Conservation (phyloP, 2,113 vertebrate genomes). For the Sceloporus tristichus region DNA sequence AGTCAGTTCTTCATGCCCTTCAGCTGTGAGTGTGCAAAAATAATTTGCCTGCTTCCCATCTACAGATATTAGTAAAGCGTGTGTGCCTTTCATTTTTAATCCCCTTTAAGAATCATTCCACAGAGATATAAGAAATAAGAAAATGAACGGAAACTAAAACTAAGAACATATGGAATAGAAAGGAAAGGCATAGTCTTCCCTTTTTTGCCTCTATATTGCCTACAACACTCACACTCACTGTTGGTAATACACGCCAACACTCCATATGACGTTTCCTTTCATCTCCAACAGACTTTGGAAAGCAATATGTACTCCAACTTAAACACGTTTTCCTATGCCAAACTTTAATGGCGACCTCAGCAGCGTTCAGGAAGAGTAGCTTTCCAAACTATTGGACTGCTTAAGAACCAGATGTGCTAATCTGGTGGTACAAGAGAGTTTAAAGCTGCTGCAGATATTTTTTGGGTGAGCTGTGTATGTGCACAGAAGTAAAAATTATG, state of each 20-base stretch:
- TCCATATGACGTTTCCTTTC: constrained; percentile 23
- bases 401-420: constrained; percentile 28
- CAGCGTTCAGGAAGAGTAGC: constrained; percentile 19
- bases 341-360: constrained; percentile 43
- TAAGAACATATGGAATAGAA: constrained; percentile 29
- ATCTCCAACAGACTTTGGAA: neutral
- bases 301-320: constrained; percentile 24
- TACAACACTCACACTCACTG: constrained; percentile 2
- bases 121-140: constrained; percentile 7
- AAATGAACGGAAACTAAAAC: constrained; percentile 25
- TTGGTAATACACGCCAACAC: constrained; percentile 29
- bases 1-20: neutral
- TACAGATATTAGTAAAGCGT: neutral
- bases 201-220: constrained; percentile 29
- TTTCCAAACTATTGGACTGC: constrained; percentile 26
- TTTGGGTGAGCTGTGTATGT: neutral
- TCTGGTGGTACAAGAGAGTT: constrained; percentile 24
- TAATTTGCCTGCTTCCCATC: neutral
- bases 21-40: neutral
- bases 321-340: constrained; percentile 35
- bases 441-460: neutral
- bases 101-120: neutral
- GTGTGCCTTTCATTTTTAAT: neutral
- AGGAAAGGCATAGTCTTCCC: constrained; percentile 4
- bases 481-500: neutral